Evolutionary conservation across 2,113 vertebrate species (phyloP).

Genomic region (Acinonyx jubatus): DNA sequence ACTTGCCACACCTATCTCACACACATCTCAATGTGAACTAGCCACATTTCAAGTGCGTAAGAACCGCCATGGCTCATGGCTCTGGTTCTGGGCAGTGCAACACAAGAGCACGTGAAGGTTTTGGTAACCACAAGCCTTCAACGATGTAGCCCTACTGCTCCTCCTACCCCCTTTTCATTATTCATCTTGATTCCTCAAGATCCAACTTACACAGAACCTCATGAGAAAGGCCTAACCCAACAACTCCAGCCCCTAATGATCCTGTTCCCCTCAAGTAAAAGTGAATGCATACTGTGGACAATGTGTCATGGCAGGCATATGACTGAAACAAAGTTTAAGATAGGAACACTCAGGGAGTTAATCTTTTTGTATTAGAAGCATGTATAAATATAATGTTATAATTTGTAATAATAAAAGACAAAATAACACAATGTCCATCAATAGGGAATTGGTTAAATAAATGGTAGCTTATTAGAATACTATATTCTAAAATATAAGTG

Average conservation of each 20-base stretch:
- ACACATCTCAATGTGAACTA: neutral
- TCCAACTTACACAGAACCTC: neutral
- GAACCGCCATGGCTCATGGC: neutral
- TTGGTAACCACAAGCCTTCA: neutral
- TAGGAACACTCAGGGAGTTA: neutral
- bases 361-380: neutral
- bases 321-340: neutral
- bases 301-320: neutral
- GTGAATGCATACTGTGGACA: neutral
- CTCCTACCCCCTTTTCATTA: neutral
- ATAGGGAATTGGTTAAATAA: neutral
- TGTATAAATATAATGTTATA: neutral
- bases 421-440: neutral
- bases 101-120: rapidly evolving
- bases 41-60: neutral
- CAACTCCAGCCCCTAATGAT: neutral
- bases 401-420: neutral
- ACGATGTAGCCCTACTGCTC: neutral
- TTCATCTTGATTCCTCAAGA: neutral
- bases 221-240: neutral
- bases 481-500: neutral
- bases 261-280: neutral
- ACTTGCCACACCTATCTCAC: neutral
- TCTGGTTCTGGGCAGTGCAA: neutral
- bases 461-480: neutral